A percentile compares a stretch with the other conserved stretches of the same genome.
These are phyloP conservation scores for Chelmon rostratus DNA, from an alignment of 2,797 vertebrate species.

Conservation along the genomic window DNA sequence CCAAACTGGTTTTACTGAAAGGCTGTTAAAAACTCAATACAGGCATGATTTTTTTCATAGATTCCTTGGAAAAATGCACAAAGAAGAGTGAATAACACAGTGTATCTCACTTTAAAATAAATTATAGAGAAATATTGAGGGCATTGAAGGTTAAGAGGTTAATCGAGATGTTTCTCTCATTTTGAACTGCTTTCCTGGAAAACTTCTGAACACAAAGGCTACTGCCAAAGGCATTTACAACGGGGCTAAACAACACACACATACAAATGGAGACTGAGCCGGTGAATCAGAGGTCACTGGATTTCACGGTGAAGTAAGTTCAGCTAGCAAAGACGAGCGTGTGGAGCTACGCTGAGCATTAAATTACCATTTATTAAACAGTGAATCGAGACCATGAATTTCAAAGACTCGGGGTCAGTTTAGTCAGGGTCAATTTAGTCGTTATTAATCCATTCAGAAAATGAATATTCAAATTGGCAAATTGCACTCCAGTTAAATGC, in stretches of 20 bases:
- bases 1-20: not conserved
- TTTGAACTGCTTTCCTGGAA: conserved; percentile 44
- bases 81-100: conserved; percentile 15
- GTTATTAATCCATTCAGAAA: conserved; percentile 58
- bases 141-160: conserved; percentile 67
- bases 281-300: conserved; percentile 54
- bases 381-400: conserved; percentile 55
- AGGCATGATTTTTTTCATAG: not conserved
- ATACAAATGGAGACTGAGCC: conserved; percentile 17
- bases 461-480: conserved; percentile 64
- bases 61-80: not conserved
- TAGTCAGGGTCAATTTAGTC: conserved; percentile 72
- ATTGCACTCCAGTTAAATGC: conserved; percentile 26
- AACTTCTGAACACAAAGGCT: conserved; percentile 38
- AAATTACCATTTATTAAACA: conserved; percentile 73
- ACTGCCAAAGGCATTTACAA: conserved; percentile 20
- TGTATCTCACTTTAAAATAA: conserved; percentile 18
- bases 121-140: conserved; percentile 36
- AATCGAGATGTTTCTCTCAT: conserved; percentile 36
- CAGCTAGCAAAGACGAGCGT: conserved; percentile 50
- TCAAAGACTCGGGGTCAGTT: conserved; percentile 63
- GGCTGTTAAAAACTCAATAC: not conserved
- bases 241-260: not conserved
- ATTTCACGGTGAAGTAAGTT: conserved; percentile 66
- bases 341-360: conserved; percentile 50